These are phyloP conservation scores for Syngnathus scovelli DNA, from an alignment of 2,113 vertebrate species.

Conservation along the genomic window DNA sequence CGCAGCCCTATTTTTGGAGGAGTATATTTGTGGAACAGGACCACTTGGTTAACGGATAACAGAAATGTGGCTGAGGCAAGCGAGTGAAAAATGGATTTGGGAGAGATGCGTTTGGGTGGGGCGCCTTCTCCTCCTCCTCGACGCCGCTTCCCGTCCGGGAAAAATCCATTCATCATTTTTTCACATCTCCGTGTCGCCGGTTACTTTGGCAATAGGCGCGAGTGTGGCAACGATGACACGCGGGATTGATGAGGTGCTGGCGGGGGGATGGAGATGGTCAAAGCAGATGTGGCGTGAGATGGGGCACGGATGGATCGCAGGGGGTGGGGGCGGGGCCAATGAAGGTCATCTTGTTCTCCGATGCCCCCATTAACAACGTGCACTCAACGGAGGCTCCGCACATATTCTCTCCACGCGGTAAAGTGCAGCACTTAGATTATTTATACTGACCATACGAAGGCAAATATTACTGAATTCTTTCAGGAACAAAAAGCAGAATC, in stretches of 20 bases:
- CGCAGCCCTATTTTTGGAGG: conserved; percentile 14
- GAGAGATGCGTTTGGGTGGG: conserved; percentile 62
- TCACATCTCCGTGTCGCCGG: conserved; percentile 64
- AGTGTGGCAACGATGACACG: conserved; percentile 70
- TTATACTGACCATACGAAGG: neutral
- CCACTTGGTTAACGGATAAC: conserved; percentile 32
- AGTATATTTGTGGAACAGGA: conserved; percentile 25
- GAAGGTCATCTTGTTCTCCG: conserved; percentile 62
- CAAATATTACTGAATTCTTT: neutral
- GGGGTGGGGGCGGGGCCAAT: conserved; percentile 29
- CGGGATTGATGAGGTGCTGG: conserved; percentile 71
- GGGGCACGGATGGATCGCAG: conserved; percentile 36
- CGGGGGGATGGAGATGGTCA: conserved; percentile 64
- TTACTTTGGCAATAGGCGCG: conserved; percentile 67
- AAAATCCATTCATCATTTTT: conserved; percentile 71
- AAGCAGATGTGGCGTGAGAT: conserved; percentile 69
- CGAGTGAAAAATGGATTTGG: conserved; percentile 59
- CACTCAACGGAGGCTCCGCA: conserved; percentile 23
- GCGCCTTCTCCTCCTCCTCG: conserved; percentile 46
- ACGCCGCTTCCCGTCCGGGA: conserved; percentile 63
- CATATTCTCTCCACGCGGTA: neutral
- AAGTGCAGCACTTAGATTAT: neutral
- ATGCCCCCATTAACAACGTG: conserved; percentile 34
- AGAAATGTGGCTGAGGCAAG: conserved; percentile 47
- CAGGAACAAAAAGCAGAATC: neutral